Percentiles rank a stretch among this genome's conserved stretches.
phyloP scores from a whole-genome alignment of 1,140 invertebrate species.

The Lepidurus couesii region DNA sequence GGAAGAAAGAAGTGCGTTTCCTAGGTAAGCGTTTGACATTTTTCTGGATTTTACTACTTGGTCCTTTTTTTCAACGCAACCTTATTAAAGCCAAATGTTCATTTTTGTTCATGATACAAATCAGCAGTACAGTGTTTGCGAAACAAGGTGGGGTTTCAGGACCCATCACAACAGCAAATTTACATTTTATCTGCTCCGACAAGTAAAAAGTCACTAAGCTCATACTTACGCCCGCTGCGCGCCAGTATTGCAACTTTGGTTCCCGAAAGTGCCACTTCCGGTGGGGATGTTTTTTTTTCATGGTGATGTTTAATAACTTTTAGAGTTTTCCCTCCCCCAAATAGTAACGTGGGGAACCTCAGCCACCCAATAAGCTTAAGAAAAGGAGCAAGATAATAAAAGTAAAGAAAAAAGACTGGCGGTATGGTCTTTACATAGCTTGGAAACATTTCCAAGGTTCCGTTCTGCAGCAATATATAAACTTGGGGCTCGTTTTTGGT shows the following conservation, averaged over 20 bases:
- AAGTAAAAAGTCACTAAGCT: conserved; percentile 2
- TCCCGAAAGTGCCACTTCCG: conserved; percentile 2
- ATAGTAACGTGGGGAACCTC: background rate
- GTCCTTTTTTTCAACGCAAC: background rate
- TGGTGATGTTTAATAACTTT: background rate
- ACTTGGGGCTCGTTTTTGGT: background rate
- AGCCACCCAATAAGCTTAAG: background rate
- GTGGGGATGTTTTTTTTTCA: background rate
- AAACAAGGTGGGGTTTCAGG: too few relatives aligned
- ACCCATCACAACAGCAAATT: background rate
- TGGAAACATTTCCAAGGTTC: conserved; percentile 19
- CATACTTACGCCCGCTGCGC: background rate
- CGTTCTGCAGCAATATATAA: background rate
- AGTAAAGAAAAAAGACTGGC: background rate
- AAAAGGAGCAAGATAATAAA: background rate
- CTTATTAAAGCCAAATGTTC: background rate
- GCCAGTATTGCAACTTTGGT: background rate
- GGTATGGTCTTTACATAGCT: conserved; percentile 14
- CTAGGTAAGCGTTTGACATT: conserved; percentile 27
- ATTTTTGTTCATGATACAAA: background rate
- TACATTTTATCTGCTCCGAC: background rate
- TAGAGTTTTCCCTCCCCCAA: background rate
- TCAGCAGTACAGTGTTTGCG: background rate
- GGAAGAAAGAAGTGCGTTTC: conserved; percentile 34
- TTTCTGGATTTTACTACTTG: too few relatives aligned